A percentile compares a stretch with the other conserved stretches of the same genome.
Evolutionary conservation across 2,797 vertebrate species (phyloP).

Genomic region (Anguilla obscura): DNA sequence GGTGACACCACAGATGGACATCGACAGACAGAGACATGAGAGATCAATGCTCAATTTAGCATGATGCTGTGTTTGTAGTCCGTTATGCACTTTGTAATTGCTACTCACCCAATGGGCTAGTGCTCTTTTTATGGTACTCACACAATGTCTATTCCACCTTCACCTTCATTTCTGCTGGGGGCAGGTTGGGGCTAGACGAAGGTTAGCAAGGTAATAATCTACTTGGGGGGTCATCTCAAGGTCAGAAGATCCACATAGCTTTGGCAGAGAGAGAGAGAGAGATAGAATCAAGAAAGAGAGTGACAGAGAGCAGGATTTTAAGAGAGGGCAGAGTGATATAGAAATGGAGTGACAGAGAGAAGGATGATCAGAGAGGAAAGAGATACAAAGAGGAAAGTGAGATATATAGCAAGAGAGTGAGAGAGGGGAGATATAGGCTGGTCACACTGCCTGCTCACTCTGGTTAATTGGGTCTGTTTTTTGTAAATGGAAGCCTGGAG

Average conservation of each 20-base stretch:
- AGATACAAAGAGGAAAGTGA: neutral
- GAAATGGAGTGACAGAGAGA: neutral
- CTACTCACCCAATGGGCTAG: too few relatives aligned
- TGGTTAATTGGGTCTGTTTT: conserved; percentile 13
- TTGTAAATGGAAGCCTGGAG: conserved; percentile 17
- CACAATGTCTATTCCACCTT: too few relatives aligned
- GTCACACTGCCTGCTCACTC: neutral
- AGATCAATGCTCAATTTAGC: too few relatives aligned
- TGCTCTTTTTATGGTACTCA: too few relatives aligned
- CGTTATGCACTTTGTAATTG: too few relatives aligned
- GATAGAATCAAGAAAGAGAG: neutral
- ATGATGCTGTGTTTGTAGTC: too few relatives aligned
- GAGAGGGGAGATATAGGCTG: neutral
- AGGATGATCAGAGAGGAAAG: neutral
- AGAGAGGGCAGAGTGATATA: neutral
- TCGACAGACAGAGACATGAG: too few relatives aligned
- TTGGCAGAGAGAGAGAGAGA: neutral
- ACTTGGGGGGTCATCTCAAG: neutral
- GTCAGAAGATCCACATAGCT: neutral
- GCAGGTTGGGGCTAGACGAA: neutral
- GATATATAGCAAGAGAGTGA: neutral
- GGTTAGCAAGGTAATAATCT: neutral
- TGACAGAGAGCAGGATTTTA: neutral
- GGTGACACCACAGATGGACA: too few relatives aligned
- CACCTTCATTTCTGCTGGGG: too few relatives aligned